phyloP scores from a whole-genome alignment of 2,888 invertebrate genomes.

The Drosophila niveifrons region DNA sequence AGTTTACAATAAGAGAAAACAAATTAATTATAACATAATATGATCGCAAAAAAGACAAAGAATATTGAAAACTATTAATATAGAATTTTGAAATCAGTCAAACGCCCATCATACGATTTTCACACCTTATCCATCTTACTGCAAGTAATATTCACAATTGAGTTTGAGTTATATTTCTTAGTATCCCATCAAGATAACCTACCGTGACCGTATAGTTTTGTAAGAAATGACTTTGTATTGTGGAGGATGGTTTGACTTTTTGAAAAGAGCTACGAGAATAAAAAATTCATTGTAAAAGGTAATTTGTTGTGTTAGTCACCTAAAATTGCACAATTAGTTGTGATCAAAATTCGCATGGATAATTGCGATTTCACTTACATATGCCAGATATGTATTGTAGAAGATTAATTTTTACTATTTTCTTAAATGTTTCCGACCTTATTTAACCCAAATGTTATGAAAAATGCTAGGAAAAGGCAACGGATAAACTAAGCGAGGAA shows the following conservation, averaged over 20 bases:
- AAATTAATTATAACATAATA: slow-evolving; percentile 8
- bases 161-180: not conserved
- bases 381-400: not conserved
- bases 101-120: slow-evolving; percentile 2
- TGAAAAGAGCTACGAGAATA: slow-evolving; percentile 24
- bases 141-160: slow-evolving; percentile 32
- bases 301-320: not conserved
- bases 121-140: slow-evolving; percentile 27
- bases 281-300: slow-evolving; percentile 17
- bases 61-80: not conserved
- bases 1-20: slow-evolving; percentile 11
- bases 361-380: not conserved
- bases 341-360: too few species aligned
- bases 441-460: not conserved
- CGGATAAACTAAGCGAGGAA: slow-evolving; percentile 11
- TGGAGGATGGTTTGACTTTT: slow-evolving; percentile 11
- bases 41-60: not conserved
- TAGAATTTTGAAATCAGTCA: not conserved
- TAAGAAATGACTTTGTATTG: slow-evolving; percentile 27
- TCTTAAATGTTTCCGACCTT: not conserved
- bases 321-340: not conserved
- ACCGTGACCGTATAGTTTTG: slow-evolving; percentile 39
- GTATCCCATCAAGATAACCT: slow-evolving; percentile 27
- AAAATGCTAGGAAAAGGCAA: not conserved
- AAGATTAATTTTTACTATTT: not conserved